These are phyloP conservation scores for Dicentrarchus labrax DNA, from an alignment of 2,113 vertebrate species.

Conservation along the genomic window DNA sequence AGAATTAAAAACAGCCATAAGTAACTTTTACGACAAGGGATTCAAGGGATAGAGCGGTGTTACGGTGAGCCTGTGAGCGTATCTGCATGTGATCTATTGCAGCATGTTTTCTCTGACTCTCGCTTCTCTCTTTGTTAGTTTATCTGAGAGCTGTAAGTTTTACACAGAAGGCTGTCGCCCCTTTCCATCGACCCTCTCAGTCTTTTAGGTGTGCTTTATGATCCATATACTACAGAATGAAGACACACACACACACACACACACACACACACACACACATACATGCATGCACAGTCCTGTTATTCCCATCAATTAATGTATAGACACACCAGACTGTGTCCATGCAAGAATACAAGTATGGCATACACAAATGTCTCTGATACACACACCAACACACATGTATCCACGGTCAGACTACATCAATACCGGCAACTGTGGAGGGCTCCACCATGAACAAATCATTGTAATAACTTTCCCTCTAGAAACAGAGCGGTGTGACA, in stretches of 20 bases:
- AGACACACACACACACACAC: constrained; percentile 17
- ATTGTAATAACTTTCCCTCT: constrained; percentile 56
- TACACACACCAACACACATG: neutral
- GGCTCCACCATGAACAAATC: constrained; percentile 62
- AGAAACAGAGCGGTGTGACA: constrained; percentile 57
- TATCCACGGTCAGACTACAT: neutral
- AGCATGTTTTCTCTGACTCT: constrained; percentile 16
- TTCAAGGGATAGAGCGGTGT: constrained; percentile 47
- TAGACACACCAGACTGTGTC: neutral
- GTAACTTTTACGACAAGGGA: constrained; percentile 80
- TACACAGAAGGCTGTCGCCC: constrained; percentile 66
- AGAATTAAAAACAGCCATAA: constrained; percentile 76
- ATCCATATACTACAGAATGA: constrained; percentile 22
- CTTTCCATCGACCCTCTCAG: constrained; percentile 52
- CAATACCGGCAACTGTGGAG: constrained; percentile 20
- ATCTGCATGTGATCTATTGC: constrained; percentile 72
- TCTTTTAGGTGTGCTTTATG: constrained; percentile 70
- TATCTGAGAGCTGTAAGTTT: constrained; percentile 73
- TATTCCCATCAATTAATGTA: neutral
- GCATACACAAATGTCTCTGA: neutral
- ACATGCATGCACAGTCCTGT: neutral
- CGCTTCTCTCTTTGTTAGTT: constrained; percentile 38
- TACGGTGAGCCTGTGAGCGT: constrained; percentile 13
- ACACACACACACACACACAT: neutral
- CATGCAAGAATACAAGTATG: constrained; percentile 1